These are phyloP conservation scores for Conus ventricosus DNA, from an alignment of 1,140 invertebrate species.

Conservation along the genomic window DNA sequence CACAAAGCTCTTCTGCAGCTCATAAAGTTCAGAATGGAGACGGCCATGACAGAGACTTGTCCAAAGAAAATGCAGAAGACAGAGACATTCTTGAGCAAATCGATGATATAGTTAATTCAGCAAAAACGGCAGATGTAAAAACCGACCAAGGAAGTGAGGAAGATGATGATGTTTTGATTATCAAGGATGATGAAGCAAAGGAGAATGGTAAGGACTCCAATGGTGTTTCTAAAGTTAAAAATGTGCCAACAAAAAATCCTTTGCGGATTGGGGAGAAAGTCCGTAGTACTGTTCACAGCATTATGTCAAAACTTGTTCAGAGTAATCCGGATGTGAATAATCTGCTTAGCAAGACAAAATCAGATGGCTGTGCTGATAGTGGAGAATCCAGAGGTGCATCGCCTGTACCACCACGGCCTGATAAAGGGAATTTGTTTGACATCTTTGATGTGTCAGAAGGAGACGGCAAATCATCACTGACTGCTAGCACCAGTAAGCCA, in stretches of 20 bases:
- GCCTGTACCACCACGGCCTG: not conserved
- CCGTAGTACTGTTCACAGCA: constrained; percentile 49
- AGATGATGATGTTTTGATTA: constrained; percentile 33
- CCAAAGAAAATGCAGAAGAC: constrained; percentile 11
- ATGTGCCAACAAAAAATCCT: constrained; percentile 13
- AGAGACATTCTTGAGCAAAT: constrained; percentile 26
- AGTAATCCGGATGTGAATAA: constrained; percentile 38
- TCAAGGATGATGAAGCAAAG: constrained; percentile 2
- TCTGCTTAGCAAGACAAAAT: constrained; percentile 29
- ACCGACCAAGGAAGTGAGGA: constrained; percentile 18
- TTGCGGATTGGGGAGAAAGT: constrained; percentile 50
- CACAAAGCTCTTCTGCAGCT: not conserved
- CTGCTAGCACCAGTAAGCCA: not conserved
- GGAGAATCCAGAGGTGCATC: not conserved
- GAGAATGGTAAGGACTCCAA: not conserved
- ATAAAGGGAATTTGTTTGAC: constrained; percentile 54
- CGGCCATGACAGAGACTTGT: not conserved
- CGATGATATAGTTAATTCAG: constrained; percentile 31
- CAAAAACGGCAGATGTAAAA: not conserved
- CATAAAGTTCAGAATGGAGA: constrained; percentile 12
- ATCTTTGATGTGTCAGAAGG: constrained; percentile 36
- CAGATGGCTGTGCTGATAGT: constrained; percentile 18
- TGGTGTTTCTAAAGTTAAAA: constrained; percentile 12
- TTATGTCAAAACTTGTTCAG: constrained; percentile 49
- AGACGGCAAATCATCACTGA: constrained; percentile 1